These are phyloP conservation scores for Metalampra italica DNA, from an alignment of 2,888 invertebrate genomes.

Conservation along the genomic window DNA sequence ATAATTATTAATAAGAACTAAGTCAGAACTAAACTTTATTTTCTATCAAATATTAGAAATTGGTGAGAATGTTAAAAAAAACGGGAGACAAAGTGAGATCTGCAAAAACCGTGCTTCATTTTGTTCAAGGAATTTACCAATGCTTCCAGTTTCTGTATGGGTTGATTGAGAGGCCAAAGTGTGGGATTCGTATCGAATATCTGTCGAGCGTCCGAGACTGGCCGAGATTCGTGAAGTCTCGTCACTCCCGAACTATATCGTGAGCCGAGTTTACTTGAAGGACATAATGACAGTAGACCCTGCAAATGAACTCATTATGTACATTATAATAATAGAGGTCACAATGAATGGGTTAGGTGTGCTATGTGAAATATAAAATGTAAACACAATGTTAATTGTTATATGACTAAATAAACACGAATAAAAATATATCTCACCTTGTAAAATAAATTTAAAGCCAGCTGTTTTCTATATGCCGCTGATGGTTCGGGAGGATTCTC, in stretches of 20 bases:
- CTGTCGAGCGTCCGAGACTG: conserved; percentile 76
- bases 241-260: conserved; percentile 61
- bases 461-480: conserved; percentile 75
- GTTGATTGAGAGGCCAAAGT: conserved; percentile 82
- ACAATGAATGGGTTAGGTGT: too few relatives aligned
- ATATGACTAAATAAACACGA: neutral
- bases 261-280: conserved; percentile 50
- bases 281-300: conserved; percentile 72
- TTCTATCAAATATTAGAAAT: too few relatives aligned
- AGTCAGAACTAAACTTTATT: too few relatives aligned
- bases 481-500: conserved; percentile 73
- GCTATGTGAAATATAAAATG: too few relatives aligned
- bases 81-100: too few relatives aligned
- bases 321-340: too few relatives aligned
- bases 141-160: conserved; percentile 82
- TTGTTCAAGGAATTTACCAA: conserved; percentile 26
- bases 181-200: conserved; percentile 80
- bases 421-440: conserved; percentile 61
- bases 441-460: conserved; percentile 81
- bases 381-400: too few relatives aligned
- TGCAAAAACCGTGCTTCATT: too few relatives aligned
- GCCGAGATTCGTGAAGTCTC: conserved; percentile 15
- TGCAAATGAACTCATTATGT: conserved; percentile 26
- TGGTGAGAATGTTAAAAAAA: too few relatives aligned
- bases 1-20: too few relatives aligned